phyloP scores from a whole-genome alignment of 2,888 invertebrate genomes.

The Pimpla rufipes region DNA sequence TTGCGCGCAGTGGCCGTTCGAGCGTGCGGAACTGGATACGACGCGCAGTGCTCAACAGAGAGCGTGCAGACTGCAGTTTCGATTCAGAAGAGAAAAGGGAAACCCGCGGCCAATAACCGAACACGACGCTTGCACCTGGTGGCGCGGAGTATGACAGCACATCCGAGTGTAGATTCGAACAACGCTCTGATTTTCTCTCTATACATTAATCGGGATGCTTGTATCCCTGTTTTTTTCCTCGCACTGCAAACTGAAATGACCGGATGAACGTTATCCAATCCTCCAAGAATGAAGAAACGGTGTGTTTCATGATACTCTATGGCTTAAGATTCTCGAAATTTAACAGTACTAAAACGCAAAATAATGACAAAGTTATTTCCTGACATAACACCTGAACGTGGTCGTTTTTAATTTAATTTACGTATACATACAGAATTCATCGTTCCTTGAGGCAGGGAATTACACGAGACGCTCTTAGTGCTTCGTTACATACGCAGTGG shows the following conservation, averaged over 20 bases:
- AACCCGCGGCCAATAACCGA: constrained; percentile 49
- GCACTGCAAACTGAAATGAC: background rate
- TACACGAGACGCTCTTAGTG: constrained; percentile 20
- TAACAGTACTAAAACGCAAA: background rate
- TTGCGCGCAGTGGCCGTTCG: constrained; percentile 12
- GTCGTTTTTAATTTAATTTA: constrained; percentile 22
- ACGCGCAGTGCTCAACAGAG: constrained; percentile 8
- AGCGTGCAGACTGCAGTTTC: constrained; percentile 32
- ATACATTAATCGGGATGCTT: background rate
- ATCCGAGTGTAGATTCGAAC: constrained; percentile 24
- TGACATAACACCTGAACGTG: background rate
- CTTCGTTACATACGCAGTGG: background rate
- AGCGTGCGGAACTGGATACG: constrained; percentile 14
- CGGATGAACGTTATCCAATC: no score
- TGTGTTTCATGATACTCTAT: no score
- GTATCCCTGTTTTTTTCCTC: background rate
- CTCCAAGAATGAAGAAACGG: no score
- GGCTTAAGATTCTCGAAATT: background rate
- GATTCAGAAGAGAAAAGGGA: constrained; percentile 40
- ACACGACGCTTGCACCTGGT: constrained; percentile 52
- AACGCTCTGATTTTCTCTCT: constrained; percentile 6
- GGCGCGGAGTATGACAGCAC: constrained; percentile 39
- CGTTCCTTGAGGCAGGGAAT: constrained; percentile 6
- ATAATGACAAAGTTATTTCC: no score
- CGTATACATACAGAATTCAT: constrained; percentile 19